Evolutionary conservation across 2,113 vertebrate species (phyloP).

Genomic region (Melanocharis versteri): DNA sequence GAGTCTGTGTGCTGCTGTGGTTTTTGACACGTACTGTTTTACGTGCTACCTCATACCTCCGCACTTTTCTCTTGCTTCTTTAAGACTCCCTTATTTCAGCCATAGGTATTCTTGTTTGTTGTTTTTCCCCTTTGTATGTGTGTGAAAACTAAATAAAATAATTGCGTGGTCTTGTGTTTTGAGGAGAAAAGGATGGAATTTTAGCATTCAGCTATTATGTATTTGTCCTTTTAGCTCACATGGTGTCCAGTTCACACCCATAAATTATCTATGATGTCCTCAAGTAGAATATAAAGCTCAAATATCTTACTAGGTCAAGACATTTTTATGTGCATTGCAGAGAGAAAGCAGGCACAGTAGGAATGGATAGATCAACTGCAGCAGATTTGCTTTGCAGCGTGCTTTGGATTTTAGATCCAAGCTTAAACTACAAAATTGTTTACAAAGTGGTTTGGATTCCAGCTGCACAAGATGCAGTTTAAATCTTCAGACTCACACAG

Average conservation of each 20-base stretch:
- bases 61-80: background rate
- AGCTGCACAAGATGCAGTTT: background rate
- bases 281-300: background rate
- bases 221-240: background rate
- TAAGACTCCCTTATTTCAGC: background rate
- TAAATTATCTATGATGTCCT: background rate
- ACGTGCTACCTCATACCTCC: rapidly evolving
- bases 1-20: background rate
- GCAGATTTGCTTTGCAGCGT: background rate
- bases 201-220: background rate
- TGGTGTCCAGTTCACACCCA: background rate
- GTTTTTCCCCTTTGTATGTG: background rate
- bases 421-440: background rate
- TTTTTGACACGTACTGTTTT: background rate
- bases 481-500: background rate
- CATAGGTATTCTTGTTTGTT: background rate
- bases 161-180: background rate
- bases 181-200: background rate
- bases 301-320: background rate
- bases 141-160: background rate
- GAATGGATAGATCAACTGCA: background rate
- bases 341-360: background rate
- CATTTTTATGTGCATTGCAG: background rate
- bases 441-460: background rate
- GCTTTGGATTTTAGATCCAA: background rate